These are phyloP conservation scores for Gnathonemus longibarbis DNA, from an alignment of 2,113 vertebrate genomes.

Conservation along the genomic window DNA sequence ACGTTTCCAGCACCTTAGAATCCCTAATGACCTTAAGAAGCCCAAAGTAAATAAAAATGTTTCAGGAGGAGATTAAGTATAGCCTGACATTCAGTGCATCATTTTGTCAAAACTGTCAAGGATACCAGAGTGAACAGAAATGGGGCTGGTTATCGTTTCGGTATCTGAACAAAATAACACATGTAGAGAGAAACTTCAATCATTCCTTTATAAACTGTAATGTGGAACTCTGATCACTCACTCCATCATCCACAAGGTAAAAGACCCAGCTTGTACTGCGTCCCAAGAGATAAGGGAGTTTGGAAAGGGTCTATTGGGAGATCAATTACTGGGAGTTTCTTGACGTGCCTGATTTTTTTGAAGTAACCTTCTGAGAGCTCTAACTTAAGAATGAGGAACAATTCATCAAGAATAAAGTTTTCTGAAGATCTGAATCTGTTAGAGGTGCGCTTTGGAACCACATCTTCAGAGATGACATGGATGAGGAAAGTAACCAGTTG, in stretches of 20 bases:
- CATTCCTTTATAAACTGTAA: constrained; percentile 40
- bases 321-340: constrained; percentile 29
- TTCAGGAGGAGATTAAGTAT: constrained; percentile 36
- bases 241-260: constrained; percentile 41
- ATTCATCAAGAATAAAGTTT: not conserved
- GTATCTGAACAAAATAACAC: constrained; percentile 42
- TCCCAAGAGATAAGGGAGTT: constrained; percentile 39
- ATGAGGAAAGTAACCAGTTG: not conserved
- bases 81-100: constrained; percentile 38
- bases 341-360: constrained; percentile 17
- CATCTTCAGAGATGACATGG: not conserved
- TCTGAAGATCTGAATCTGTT: not conserved
- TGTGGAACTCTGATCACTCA: constrained; percentile 32
- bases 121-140: constrained; percentile 41
- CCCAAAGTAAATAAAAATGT: constrained; percentile 27
- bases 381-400: not conserved
- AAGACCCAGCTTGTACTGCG: constrained; percentile 45
- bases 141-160: constrained; percentile 46
- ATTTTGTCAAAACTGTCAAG: constrained; percentile 24
- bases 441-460: not conserved
- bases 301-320: constrained; percentile 33
- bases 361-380: not conserved
- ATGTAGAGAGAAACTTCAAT: constrained; percentile 47
- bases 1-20: constrained; percentile 22
- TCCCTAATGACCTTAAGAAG: constrained; percentile 25